Evolutionary conservation across 2,888 invertebrate species (phyloP).

Genomic region (Andrena dorsata): DNA sequence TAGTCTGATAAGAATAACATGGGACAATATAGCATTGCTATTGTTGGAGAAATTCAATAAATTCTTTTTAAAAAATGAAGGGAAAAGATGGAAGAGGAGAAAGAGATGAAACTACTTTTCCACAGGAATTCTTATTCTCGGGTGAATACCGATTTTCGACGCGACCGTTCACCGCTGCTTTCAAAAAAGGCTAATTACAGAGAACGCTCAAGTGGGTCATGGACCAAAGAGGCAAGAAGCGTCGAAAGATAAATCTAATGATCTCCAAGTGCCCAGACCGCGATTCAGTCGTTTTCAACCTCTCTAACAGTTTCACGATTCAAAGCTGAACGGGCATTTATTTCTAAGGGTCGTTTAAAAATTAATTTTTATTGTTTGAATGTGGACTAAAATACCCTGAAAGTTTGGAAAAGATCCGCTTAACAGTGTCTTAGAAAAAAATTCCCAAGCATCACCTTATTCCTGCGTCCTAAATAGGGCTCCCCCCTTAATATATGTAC

Average conservation of each 20-base stretch:
- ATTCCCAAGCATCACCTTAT: too few species aligned
- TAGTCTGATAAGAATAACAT: too few species aligned
- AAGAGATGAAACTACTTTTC: too few species aligned
- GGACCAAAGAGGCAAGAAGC: conserved; percentile 40
- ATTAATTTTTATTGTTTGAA: too few species aligned
- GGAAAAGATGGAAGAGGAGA: not conserved
- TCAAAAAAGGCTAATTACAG: conserved; percentile 34
- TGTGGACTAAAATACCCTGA: too few species aligned
- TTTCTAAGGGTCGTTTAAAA: conserved; percentile 6
- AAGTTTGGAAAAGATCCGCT: too few species aligned
- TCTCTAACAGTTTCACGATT: conserved; percentile 41
- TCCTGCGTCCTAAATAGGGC: too few species aligned
- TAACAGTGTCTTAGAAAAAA: too few species aligned
- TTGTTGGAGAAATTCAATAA: not conserved
- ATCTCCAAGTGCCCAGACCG: not conserved
- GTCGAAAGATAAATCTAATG: conserved; percentile 30
- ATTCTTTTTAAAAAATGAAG: not conserved
- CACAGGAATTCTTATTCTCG: not conserved
- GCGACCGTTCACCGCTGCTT: conserved; percentile 9
- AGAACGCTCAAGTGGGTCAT: conserved; percentile 41
- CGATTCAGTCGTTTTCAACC: conserved; percentile 30
- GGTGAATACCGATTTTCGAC: conserved; percentile 7
- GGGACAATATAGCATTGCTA: not conserved
- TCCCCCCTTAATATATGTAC: too few species aligned
- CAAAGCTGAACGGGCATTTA: conserved; percentile 14